These are phyloP conservation scores for Hydrophis major DNA, from an alignment of 2,797 vertebrate genomes.

Conservation along the genomic window DNA sequence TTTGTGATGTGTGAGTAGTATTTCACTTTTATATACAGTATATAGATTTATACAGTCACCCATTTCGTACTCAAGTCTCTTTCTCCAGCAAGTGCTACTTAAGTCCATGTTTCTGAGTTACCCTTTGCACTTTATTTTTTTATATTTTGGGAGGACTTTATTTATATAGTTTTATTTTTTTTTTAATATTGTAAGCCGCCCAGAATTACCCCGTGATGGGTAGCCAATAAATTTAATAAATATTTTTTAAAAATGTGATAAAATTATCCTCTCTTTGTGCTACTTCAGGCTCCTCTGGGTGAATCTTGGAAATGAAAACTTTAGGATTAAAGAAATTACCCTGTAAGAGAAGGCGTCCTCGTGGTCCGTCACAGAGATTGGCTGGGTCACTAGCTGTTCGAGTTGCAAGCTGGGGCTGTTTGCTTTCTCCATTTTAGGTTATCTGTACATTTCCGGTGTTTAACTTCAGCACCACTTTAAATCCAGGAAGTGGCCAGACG, in stretches of 20 bases:
- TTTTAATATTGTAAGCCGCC: no score
- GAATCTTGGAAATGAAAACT: neutral
- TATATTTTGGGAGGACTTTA: no score
- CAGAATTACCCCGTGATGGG: no score
- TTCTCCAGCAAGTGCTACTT: neutral
- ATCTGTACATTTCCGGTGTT: neutral
- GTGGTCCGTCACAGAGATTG: constrained; percentile 38
- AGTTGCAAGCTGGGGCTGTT: constrained; percentile 57
- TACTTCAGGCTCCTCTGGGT: neutral
- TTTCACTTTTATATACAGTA: no score
- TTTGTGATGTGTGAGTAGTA: no score
- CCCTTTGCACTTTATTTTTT: no score
- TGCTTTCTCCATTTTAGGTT: constrained; percentile 66
- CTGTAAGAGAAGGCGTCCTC: constrained; percentile 76
- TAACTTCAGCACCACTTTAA: constrained; percentile 11
- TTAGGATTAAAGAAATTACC: constrained; percentile 55
- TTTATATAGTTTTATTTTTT: no score
- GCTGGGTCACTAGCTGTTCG: constrained; percentile 56
- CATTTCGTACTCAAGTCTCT: neutral
- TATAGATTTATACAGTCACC: neutral
- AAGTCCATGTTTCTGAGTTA: neutral
- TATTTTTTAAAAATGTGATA: neutral
- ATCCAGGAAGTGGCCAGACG: neutral
- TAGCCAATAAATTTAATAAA: no score
- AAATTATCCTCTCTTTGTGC: neutral